Conservation (phyloP, 2,888 invertebrate genomes). For the Coelinius sp. region DNA sequence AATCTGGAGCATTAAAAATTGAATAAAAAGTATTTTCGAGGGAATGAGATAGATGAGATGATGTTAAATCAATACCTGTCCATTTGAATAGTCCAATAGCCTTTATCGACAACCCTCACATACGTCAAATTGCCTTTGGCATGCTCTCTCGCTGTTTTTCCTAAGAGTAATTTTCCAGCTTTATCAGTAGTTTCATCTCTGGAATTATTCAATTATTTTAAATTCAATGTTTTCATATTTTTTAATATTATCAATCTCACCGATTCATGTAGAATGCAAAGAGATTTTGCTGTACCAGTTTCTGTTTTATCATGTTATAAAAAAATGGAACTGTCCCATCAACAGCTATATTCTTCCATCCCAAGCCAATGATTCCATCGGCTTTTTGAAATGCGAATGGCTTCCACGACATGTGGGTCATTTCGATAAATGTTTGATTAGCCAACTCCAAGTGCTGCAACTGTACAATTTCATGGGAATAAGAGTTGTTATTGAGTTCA, state of each 20-base stretch:
- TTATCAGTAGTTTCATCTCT: slow-evolving; percentile 74
- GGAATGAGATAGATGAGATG: not conserved
- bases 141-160: slow-evolving; percentile 77
- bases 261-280: slow-evolving; percentile 82
- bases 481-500: too few relatives aligned
- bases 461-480: slow-evolving; percentile 61
- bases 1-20: slow-evolving; percentile 44
- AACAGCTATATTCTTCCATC: slow-evolving; percentile 72
- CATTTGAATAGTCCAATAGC: slow-evolving; percentile 81
- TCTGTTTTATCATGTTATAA: slow-evolving; percentile 76
- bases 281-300: slow-evolving; percentile 71
- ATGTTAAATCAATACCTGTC: slow-evolving; percentile 71
- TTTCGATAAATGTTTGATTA: slow-evolving; percentile 81
- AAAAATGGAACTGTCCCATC: slow-evolving; percentile 77
- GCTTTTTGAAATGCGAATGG: slow-evolving; percentile 78
- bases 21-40: not conserved
- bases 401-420: slow-evolving; percentile 75
- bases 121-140: slow-evolving; percentile 77
- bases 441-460: slow-evolving; percentile 73
- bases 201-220: not conserved
- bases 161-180: slow-evolving; percentile 75
- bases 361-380: slow-evolving; percentile 82
- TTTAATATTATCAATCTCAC: slow-evolving; percentile 66
- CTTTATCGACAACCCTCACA: slow-evolving; percentile 74
- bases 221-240: slow-evolving; percentile 6